Conservation (phyloP, 2,888 invertebrate genomes). For the Caenorhabditis virilis region DNA sequence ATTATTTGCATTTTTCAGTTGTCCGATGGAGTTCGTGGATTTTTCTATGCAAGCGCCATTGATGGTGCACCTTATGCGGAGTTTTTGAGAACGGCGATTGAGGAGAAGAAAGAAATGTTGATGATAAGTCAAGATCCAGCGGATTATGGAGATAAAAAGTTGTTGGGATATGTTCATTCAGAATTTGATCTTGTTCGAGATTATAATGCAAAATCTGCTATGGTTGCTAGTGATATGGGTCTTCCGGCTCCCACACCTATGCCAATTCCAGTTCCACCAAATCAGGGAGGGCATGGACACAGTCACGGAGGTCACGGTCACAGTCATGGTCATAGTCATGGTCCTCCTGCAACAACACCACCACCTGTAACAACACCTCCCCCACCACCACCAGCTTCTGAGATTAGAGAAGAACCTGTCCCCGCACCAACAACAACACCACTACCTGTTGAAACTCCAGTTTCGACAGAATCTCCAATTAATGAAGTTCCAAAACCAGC, state of each 20-base stretch:
- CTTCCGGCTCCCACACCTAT: slow-evolving; percentile 41
- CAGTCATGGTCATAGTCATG: slow-evolving; percentile 38
- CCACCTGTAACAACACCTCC: background rate
- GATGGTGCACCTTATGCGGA: slow-evolving; percentile 43
- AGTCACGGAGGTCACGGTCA: slow-evolving; percentile 49
- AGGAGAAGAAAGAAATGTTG: slow-evolving; percentile 43
- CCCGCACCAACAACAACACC: background rate
- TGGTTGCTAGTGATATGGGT: slow-evolving; percentile 24
- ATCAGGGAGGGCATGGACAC: slow-evolving; percentile 45
- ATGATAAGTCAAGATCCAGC: slow-evolving; percentile 42
- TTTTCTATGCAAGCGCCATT: slow-evolving; percentile 44
- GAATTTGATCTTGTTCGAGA: slow-evolving; percentile 49
- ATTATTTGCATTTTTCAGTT: too few species aligned
- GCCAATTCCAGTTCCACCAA: slow-evolving; percentile 36
- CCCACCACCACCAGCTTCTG: slow-evolving; percentile 2
- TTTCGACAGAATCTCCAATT: background rate
- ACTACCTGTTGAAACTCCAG: background rate
- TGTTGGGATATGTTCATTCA: slow-evolving; percentile 41
- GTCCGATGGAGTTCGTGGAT: slow-evolving; percentile 33
- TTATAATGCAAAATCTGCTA: slow-evolving; percentile 38
- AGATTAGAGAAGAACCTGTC: background rate
- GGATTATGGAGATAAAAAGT: slow-evolving; percentile 33
- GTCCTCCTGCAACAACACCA: background rate
- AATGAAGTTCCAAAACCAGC: too few species aligned
- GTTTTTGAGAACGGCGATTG: slow-evolving; percentile 44